Conservation (phyloP, 2,888 invertebrate species). For the Oscheius myriophilus region DNA sequence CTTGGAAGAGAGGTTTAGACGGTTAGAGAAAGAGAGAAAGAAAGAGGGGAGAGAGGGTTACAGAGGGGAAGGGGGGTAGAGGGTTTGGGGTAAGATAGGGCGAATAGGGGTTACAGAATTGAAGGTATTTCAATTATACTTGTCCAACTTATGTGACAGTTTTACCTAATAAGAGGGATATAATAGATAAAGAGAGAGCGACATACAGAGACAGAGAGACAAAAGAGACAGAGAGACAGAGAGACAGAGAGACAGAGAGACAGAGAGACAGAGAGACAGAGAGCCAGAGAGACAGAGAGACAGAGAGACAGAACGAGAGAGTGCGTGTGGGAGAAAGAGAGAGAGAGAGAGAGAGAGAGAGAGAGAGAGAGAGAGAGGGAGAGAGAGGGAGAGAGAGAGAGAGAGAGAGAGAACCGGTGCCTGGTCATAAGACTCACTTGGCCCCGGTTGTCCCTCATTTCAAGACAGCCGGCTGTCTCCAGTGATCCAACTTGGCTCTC, state of each 20-base stretch:
- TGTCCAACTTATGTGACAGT: too few species aligned
- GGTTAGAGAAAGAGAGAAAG: slow-evolving; percentile 15
- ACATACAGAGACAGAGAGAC: slow-evolving; percentile 17
- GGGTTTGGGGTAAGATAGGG: too few species aligned
- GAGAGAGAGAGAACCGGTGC: neutral
- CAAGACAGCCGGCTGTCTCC: neutral
- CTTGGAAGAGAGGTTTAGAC: slow-evolving; percentile 8
- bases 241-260: slow-evolving; percentile 5
- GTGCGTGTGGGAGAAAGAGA: slow-evolving; percentile 8
- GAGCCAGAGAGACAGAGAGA: neutral
- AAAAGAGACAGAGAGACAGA: neutral
- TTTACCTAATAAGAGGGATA: too few species aligned
- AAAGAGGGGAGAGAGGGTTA: neutral
- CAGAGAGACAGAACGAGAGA: slow-evolving; percentile 6
- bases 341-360: slow-evolving; percentile 4
- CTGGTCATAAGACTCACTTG: slow-evolving; percentile 2
- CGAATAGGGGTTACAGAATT: too few species aligned
- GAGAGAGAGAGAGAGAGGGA: too few species aligned
- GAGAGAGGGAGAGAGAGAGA: too few species aligned
- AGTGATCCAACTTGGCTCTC: neutral
- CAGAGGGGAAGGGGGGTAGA: neutral
- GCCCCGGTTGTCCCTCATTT: too few species aligned
- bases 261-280: slow-evolving; percentile 11
- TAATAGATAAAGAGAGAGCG: too few species aligned
- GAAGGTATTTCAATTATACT: too few species aligned